These are phyloP conservation scores for Sitodiplosis mosellana DNA, from an alignment of 1,140 invertebrate species.

Conservation along the genomic window DNA sequence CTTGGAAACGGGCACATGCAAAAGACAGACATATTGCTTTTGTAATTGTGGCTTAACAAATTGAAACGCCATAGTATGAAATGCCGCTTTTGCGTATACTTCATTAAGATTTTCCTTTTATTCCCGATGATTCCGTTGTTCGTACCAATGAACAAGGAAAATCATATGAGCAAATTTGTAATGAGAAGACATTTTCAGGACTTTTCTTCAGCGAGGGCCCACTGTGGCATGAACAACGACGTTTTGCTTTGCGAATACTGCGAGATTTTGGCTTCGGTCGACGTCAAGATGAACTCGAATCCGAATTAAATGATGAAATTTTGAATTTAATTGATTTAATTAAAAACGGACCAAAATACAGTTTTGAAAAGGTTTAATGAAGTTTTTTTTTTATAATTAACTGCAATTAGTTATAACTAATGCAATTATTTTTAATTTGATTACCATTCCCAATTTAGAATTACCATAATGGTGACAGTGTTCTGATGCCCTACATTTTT, in stretches of 20 bases:
- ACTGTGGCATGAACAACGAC: conserved; percentile 49
- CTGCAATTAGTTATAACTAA: too few species aligned
- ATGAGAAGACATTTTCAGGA: conserved; percentile 23
- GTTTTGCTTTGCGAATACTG: conserved; percentile 46
- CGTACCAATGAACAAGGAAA: too few species aligned
- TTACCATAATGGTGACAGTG: conserved; percentile 25
- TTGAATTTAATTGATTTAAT: conserved; percentile 33
- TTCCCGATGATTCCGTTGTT: too few species aligned
- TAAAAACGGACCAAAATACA: conserved; percentile 29
- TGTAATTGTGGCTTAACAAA: too few species aligned
- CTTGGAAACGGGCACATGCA: too few species aligned
- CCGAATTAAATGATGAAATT: conserved; percentile 29
- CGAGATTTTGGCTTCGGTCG: conserved; percentile 56
- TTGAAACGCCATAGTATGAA: too few species aligned
- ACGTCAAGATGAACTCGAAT: conserved; percentile 32
- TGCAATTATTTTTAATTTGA: background rate
- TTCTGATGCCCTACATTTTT: conserved; percentile 22
- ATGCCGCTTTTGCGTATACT: too few species aligned
- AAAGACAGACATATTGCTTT: too few species aligned
- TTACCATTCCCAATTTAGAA: conserved; percentile 13
- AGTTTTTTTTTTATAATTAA: background rate
- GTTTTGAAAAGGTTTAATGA: conserved; percentile 29
- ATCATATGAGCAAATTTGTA: background rate
- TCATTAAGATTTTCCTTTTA: too few species aligned
- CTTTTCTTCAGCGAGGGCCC: conserved; percentile 44